Conservation (phyloP, 1,140 invertebrate species). For the Drosophila funebris region DNA sequence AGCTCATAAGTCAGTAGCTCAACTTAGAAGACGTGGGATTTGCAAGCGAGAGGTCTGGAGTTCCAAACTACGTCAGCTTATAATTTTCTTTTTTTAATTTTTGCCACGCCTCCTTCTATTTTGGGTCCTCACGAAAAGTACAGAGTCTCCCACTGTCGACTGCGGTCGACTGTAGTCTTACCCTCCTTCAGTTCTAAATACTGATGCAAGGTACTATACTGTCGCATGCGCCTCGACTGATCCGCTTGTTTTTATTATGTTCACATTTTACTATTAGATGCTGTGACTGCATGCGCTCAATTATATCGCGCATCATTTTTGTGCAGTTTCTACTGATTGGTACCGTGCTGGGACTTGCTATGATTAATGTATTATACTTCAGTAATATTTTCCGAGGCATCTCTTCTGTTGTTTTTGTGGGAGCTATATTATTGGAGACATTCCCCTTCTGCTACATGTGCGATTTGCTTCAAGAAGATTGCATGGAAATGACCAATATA, state of each 20-base stretch:
- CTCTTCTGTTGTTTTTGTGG: neutral
- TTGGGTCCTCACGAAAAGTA: too few species aligned
- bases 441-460: constrained; percentile 20
- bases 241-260: neutral
- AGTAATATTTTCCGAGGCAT: neutral
- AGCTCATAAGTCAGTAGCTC: too few species aligned
- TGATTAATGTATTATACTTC: constrained; percentile 5
- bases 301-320: constrained; percentile 5
- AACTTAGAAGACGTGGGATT: too few species aligned
- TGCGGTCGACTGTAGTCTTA: too few species aligned
- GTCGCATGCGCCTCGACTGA: too few species aligned
- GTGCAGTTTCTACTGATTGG: constrained; percentile 18
- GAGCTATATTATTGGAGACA: constrained; percentile 5
- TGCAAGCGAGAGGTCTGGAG: too few species aligned
- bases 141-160: too few species aligned
- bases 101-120: too few species aligned
- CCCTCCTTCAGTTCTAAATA: too few species aligned
- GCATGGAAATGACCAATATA: neutral
- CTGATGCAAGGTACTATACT: too few species aligned
- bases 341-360: neutral
- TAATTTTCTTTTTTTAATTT: too few species aligned
- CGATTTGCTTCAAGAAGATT: constrained; percentile 8
- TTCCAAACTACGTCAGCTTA: too few species aligned
- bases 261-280: neutral
- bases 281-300: neutral